phyloP scores from a whole-genome alignment of 2,888 invertebrate genomes.

The Pristionchus entomophagus region DNA sequence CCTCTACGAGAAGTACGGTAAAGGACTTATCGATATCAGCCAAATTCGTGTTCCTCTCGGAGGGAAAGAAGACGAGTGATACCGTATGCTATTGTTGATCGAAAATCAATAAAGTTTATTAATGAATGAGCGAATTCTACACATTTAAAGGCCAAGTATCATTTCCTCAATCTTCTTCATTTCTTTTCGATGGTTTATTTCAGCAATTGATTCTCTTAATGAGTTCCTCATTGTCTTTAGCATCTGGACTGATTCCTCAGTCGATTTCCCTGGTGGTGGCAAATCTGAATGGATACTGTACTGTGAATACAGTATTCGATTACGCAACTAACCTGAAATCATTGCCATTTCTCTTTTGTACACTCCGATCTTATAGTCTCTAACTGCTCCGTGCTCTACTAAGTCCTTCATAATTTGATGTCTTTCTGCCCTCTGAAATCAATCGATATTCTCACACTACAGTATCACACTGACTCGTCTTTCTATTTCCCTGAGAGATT shows the following conservation, averaged over 20 bases:
- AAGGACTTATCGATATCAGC: slow-evolving; percentile 68
- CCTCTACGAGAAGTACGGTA: slow-evolving; percentile 71
- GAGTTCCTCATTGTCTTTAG: not conserved
- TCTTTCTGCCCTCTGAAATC: not conserved
- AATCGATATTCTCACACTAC: not conserved
- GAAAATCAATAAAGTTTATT: not conserved
- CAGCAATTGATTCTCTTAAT: slow-evolving; percentile 11
- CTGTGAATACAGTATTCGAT: not conserved
- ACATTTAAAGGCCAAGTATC: slow-evolving; percentile 8
- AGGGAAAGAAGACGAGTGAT: not conserved
- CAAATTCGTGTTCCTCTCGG: slow-evolving; percentile 58
- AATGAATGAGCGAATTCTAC: not conserved
- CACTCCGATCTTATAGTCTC: not conserved
- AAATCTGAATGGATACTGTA: not conserved
- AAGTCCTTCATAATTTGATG: not conserved
- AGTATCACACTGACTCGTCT: not conserved
- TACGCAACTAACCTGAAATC: not conserved
- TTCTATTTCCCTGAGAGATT: slow-evolving; percentile 3
- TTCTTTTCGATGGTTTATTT: not conserved
- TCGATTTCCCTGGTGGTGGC: not conserved
- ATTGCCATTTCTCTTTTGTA: slow-evolving; percentile 22
- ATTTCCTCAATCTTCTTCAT: slow-evolving; percentile 19
- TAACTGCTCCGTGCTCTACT: not conserved
- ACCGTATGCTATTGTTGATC: not conserved
- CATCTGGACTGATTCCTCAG: not conserved